These are phyloP conservation scores for Adelosebastes latens DNA, from an alignment of 2,797 vertebrate genomes.

Conservation along the genomic window DNA sequence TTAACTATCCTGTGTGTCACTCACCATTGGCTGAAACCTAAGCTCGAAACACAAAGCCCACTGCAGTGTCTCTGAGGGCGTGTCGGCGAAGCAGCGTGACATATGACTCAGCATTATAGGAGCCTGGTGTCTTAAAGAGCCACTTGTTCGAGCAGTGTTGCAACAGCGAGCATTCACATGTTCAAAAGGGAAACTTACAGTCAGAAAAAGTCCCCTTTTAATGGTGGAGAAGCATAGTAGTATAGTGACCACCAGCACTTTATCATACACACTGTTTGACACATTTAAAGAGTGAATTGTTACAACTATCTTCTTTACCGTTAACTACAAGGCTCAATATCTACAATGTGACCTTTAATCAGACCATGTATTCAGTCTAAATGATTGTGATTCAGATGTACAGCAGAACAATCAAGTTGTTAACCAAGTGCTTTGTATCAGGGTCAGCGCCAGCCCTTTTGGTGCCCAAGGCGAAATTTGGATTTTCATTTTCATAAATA, in stretches of 20 bases:
- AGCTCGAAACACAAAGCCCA: constrained; percentile 5
- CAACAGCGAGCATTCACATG: constrained; percentile 2
- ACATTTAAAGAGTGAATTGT: neutral
- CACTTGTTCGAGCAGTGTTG: neutral
- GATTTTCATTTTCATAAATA: too few relatives aligned
- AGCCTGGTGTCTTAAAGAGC: neutral
- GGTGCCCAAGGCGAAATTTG: too few relatives aligned
- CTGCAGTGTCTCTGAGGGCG: constrained; percentile 10
- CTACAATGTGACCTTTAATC: neutral
- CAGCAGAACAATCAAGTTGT: neutral
- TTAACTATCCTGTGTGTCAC: neutral
- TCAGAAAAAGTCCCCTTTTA: neutral
- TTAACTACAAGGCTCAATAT: neutral
- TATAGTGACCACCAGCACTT: neutral
- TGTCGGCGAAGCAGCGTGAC: constrained; percentile 3
- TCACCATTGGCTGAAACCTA: constrained; percentile 33
- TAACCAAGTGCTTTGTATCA: neutral
- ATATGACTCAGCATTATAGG: constrained; percentile 60
- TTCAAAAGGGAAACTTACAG: neutral
- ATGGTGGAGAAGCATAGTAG: neutral
- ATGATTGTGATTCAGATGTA: neutral
- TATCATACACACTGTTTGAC: neutral
- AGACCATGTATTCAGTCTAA: neutral
- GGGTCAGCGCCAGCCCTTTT: accelerated
- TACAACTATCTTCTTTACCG: neutral